Conservation (phyloP, 2,797 vertebrate genomes). For the Acipenser ruthenus region DNA sequence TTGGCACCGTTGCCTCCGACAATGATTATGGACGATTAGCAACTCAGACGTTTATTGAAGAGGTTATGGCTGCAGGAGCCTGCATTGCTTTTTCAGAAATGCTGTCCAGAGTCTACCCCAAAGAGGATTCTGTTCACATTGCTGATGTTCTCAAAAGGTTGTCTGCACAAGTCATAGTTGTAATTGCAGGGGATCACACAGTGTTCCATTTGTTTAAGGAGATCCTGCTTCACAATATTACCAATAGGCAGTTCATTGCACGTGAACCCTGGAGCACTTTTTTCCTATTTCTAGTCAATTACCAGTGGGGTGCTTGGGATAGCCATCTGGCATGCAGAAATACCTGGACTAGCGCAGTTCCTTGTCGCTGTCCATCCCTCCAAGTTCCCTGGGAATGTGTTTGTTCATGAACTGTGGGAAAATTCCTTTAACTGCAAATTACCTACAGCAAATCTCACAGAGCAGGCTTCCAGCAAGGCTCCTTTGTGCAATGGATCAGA, state of each 20-base stretch:
- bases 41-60: conserved; percentile 54
- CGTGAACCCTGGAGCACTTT: conserved; percentile 64
- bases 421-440: conserved; percentile 43
- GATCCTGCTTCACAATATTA: conserved; percentile 48
- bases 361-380: conserved; percentile 42
- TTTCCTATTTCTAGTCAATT: conserved; percentile 30
- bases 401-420: conserved; percentile 53
- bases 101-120: conserved; percentile 42
- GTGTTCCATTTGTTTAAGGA: conserved; percentile 39
- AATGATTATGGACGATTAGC: conserved; percentile 53
- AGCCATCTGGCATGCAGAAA: conserved; percentile 47
- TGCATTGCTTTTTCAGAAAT: conserved; percentile 57
- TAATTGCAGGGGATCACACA: conserved; percentile 50
- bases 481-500: conserved; percentile 47
- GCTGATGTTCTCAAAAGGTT: conserved; percentile 50
- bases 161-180: conserved; percentile 48
- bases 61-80: conserved; percentile 36
- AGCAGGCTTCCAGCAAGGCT: conserved; percentile 10
- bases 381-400: conserved; percentile 31
- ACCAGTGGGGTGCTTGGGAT: conserved; percentile 55
- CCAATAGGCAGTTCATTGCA: conserved; percentile 52
- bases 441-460: conserved; percentile 4
- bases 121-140: conserved; percentile 38
- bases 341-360: conserved; percentile 50
- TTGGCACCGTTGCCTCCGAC: conserved; percentile 48